Conservation (phyloP, 2,797 vertebrate species). For the Ispidina lecontei region DNA sequence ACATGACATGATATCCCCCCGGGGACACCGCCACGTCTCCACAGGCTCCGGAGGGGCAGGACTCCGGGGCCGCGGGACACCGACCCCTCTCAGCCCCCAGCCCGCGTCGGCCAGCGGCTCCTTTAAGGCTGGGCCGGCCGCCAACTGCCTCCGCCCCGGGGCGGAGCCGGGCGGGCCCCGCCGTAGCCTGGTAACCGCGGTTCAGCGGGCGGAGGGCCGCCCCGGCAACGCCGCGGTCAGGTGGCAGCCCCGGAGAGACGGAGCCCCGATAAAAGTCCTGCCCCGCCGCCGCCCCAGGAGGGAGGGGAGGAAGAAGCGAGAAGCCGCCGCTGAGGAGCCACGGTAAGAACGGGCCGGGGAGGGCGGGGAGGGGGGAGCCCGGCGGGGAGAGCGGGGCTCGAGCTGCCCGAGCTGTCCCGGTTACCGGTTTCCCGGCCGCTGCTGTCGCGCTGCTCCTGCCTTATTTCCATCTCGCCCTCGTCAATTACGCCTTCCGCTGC, state of each 20-base stretch:
- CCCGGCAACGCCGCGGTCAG: slow-evolving; percentile 12
- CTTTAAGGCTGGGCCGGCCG: slow-evolving; percentile 8
- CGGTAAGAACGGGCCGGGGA: neutral
- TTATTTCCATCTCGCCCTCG: too few species aligned
- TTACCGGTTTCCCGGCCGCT: neutral
- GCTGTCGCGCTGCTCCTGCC: neutral
- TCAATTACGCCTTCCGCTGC: neutral
- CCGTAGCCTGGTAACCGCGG: slow-evolving; percentile 51
- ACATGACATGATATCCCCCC: too few species aligned
- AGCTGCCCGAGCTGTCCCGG: neutral
- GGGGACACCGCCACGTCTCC: neutral
- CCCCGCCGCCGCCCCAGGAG: neutral
- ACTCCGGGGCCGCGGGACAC: neutral
- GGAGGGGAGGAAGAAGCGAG: neutral
- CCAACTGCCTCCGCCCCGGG: neutral
- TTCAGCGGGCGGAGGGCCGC: slow-evolving; percentile 10
- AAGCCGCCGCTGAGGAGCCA: neutral
- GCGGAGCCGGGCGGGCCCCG: slow-evolving; percentile 5
- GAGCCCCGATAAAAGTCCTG: slow-evolving; percentile 1
- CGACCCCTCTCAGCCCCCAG: neutral
- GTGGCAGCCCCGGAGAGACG: neutral
- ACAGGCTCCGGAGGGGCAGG: too few species aligned
- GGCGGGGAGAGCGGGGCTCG: neutral
- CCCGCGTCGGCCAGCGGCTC: neutral
- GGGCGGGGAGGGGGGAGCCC: neutral